A percentile compares a stretch with the other conserved stretches of the same genome.
Evolutionary conservation across 2,797 vertebrate genomes (phyloP).

Genomic region (Salarias fasciatus): DNA sequence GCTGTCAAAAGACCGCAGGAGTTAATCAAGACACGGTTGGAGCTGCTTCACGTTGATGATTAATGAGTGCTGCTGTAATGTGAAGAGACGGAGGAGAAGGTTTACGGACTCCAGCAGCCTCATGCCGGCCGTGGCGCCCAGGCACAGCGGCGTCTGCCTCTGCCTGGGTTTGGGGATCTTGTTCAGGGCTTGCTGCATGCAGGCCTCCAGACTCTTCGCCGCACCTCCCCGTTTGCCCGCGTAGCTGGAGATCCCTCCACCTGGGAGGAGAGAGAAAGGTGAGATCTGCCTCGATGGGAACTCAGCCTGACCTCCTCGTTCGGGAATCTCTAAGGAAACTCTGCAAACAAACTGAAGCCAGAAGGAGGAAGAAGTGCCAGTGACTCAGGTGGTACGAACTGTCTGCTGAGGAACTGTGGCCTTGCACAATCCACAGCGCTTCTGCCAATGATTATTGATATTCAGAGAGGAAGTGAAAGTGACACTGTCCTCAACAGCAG

Average conservation of each 20-base stretch:
- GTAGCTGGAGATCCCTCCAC: conserved; percentile 86
- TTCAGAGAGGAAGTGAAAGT: conserved; percentile 37
- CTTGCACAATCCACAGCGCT: conserved; percentile 23
- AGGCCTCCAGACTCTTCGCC: conserved; percentile 76
- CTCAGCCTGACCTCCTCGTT: too few relatives aligned
- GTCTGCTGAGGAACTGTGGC: neutral
- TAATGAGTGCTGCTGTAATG: too few relatives aligned
- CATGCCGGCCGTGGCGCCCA: conserved; percentile 89
- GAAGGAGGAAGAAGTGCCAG: conserved; percentile 35
- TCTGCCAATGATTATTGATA: too few relatives aligned
- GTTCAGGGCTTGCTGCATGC: conserved; percentile 77
- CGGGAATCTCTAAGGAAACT: neutral
- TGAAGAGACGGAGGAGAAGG: too few relatives aligned
- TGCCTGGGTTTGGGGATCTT: conserved; percentile 78
- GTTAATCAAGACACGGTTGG: neutral
- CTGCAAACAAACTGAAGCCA: neutral
- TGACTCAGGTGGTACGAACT: conserved; percentile 6
- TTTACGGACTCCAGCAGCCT: conserved; percentile 61
- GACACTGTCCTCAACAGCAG: too few relatives aligned
- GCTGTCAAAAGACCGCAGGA: conserved; percentile 31
- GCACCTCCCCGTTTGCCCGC: conserved; percentile 67
- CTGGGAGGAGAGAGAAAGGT: conserved; percentile 56
- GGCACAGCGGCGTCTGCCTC: conserved; percentile 75
- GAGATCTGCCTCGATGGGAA: too few relatives aligned
- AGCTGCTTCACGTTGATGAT: too few relatives aligned